Evolutionary conservation across 2,797 vertebrate genomes (phyloP).

Genomic region (Sebastiscus albofasciatus): DNA sequence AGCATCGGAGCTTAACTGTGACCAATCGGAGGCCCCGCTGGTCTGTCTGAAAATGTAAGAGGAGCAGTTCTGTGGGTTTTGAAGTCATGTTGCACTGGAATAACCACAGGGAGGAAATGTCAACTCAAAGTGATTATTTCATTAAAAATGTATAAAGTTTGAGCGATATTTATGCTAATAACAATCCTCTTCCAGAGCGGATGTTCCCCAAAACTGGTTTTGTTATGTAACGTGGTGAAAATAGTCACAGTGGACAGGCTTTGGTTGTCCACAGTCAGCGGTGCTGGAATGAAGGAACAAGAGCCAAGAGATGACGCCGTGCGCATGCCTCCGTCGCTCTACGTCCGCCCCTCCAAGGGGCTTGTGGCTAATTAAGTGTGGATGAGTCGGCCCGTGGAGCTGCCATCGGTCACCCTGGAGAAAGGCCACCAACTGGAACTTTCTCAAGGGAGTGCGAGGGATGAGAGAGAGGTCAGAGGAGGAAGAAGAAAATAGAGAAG

Average conservation of each 20-base stretch:
- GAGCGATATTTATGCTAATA: constrained; percentile 47
- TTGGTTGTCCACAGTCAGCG: constrained; percentile 26
- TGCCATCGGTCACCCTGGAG: constrained; percentile 69
- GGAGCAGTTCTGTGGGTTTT: constrained; percentile 52
- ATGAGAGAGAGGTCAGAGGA: constrained; percentile 54
- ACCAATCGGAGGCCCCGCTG: constrained; percentile 62
- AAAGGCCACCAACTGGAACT: constrained; percentile 71
- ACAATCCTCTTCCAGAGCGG: constrained; percentile 17
- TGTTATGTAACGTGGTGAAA: constrained; percentile 36
- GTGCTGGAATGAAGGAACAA: constrained; percentile 28
- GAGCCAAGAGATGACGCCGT: constrained; percentile 6
- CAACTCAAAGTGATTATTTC: constrained; percentile 59
- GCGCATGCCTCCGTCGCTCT: constrained; percentile 44
- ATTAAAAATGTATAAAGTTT: constrained; percentile 47
- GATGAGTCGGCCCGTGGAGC: constrained; percentile 61
- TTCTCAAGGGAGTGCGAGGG: constrained; percentile 43
- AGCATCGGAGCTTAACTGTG: constrained; percentile 67
- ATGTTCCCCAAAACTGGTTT: neutral
- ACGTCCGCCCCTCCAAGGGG: constrained; percentile 59
- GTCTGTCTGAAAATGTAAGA: constrained; percentile 59
- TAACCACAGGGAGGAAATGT: constrained; percentile 44
- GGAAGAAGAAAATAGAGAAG: constrained; percentile 37
- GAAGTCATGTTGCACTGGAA: constrained; percentile 53
- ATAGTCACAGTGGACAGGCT: constrained; percentile 13
- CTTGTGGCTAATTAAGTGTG: constrained; percentile 77